Percentiles rank a stretch among this genome's conserved stretches.
These are phyloP conservation scores for Aurelia coerulea DNA, from an alignment of 30 jellyfish, hydroid and myxozoan genomes.

Conservation along the genomic window DNA sequence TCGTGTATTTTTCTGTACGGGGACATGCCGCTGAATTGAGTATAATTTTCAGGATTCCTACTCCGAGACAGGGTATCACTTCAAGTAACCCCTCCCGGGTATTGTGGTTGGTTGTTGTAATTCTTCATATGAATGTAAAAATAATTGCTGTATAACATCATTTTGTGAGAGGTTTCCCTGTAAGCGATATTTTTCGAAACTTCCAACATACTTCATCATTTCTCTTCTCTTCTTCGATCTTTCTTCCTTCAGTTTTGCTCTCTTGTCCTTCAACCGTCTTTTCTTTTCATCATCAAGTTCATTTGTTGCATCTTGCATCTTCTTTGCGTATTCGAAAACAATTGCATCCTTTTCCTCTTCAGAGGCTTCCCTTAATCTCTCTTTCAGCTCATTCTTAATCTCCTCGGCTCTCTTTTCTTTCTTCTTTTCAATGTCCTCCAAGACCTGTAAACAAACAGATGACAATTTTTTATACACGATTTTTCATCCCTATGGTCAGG, in stretches of 20 bases:
- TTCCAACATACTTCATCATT: conserved; percentile 56
- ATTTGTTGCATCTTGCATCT: conserved; percentile 71
- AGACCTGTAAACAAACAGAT: neutral
- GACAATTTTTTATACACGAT: too few species aligned
- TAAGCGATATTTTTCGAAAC: too few species aligned
- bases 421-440: conserved; percentile 72
- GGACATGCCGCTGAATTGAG: too few species aligned
- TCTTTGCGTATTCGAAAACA: conserved; percentile 73
- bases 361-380: conserved; percentile 59
- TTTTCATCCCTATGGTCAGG: too few species aligned
- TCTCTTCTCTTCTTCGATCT: conserved; percentile 77
- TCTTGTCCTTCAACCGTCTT: conserved; percentile 56
- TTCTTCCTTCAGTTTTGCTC: conserved; percentile 64
- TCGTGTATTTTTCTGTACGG: too few species aligned
- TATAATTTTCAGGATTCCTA: too few species aligned
- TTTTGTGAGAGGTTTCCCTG: too few species aligned
- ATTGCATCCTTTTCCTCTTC: conserved; percentile 82
- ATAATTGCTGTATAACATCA: too few species aligned
- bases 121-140: too few species aligned
- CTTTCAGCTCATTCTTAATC: conserved; percentile 67
- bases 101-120: too few species aligned
- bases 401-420: conserved; percentile 64
- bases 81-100: too few species aligned
- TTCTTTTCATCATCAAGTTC: conserved; percentile 69
- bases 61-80: too few species aligned